Evolutionary conservation across 2,113 vertebrate genomes (phyloP).

Genomic region (Stictonetta naevosa): DNA sequence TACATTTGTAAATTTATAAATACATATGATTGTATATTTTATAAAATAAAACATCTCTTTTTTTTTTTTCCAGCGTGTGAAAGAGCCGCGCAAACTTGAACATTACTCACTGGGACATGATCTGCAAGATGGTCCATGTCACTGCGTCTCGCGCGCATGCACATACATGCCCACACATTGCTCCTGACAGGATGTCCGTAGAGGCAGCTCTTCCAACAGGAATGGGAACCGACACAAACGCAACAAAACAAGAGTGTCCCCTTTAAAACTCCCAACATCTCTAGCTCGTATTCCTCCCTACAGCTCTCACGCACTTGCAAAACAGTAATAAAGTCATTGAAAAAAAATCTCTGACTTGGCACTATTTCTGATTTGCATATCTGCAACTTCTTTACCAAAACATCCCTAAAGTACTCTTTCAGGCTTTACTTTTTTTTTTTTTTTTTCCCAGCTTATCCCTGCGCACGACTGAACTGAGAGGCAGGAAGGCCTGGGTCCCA

Average conservation of each 20-base stretch:
- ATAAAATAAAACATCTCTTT: not conserved
- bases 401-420: not conserved
- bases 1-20: not conserved
- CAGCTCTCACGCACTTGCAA: not conserved
- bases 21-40: not conserved
- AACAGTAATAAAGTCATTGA: not conserved
- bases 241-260: not conserved
- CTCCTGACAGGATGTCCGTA: not conserved
- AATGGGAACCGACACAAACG: not conserved
- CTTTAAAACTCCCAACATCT: not conserved
- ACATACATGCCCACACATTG: not conserved
- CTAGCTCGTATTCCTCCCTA: not conserved
- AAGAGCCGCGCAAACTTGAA: not conserved
- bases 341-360: not conserved
- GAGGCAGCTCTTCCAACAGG: not conserved
- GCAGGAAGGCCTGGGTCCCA: fast-evolving
- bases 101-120: not conserved
- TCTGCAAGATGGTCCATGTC: slow-evolving; percentile 14
- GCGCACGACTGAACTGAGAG: fast-evolving
- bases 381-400: slow-evolving; percentile 2
- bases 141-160: fast-evolving
- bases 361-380: not conserved
- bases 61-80: not conserved
- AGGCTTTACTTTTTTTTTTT: not conserved
- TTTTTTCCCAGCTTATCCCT: not conserved